Conservation (phyloP, 2,888 invertebrate genomes). For the Lepetodrilus schrolli region DNA sequence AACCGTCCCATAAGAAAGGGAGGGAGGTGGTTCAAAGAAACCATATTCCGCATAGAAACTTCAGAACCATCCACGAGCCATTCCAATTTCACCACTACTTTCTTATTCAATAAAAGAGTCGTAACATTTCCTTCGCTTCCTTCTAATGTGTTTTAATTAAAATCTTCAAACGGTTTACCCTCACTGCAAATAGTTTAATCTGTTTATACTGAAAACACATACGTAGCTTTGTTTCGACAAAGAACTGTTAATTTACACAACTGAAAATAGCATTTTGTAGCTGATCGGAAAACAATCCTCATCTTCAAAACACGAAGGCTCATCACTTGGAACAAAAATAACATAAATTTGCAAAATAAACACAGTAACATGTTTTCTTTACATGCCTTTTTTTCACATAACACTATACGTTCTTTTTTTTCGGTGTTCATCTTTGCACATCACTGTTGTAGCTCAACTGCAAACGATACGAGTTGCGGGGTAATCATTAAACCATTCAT, state of each 20-base stretch:
- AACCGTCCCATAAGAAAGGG: background rate
- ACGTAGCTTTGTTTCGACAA: constrained; percentile 12
- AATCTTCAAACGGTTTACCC: constrained; percentile 21
- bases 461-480: too few species aligned
- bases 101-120: constrained; percentile 26
- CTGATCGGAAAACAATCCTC: constrained; percentile 16
- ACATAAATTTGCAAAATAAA: constrained; percentile 2
- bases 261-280: background rate
- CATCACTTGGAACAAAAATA: background rate
- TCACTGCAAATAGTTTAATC: constrained; percentile 4
- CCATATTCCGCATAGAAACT: too few species aligned
- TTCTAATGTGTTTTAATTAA: constrained; percentile 23
- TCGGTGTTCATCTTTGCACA: too few species aligned
- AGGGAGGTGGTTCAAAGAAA: background rate
- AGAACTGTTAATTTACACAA: constrained; percentile 8
- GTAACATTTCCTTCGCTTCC: background rate
- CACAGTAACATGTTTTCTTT: background rate
- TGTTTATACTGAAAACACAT: constrained; percentile 3
- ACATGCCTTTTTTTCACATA: background rate
- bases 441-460: too few species aligned
- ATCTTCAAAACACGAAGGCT: background rate
- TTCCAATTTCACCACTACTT: background rate
- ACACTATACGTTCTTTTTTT: too few species aligned
- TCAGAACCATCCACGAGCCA: too few species aligned
- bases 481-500: too few species aligned